Evolutionary conservation across 1,140 invertebrate genomes (phyloP).

Genomic region (Drosophila ficusphila): DNA sequence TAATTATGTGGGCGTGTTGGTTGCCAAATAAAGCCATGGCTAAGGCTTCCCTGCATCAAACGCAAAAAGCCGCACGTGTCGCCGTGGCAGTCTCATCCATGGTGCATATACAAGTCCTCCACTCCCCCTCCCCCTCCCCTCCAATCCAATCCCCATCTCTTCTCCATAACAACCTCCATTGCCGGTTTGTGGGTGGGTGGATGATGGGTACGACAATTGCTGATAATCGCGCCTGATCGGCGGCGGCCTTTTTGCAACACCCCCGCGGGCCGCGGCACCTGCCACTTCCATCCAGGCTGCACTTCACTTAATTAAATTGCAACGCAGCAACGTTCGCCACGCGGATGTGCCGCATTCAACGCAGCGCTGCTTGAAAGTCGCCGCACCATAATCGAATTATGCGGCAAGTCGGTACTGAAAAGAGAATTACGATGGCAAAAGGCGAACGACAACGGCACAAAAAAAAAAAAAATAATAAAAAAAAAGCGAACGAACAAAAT

Average conservation of each 20-base stretch:
- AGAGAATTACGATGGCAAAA: constrained; percentile 76
- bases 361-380: constrained; percentile 64
- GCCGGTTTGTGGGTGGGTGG: constrained; percentile 36
- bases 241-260: constrained; percentile 62
- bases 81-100: constrained; percentile 8
- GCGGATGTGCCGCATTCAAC: constrained; percentile 61
- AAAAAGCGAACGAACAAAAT: too few species aligned
- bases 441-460: constrained; percentile 34
- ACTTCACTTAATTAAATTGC: constrained; percentile 81
- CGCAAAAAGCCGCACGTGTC: constrained; percentile 71
- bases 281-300: constrained; percentile 50
- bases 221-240: constrained; percentile 76
- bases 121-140: not conserved
- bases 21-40: constrained; percentile 34
- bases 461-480: constrained; percentile 5
- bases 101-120: constrained; percentile 6
- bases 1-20: constrained; percentile 75
- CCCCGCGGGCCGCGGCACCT: constrained; percentile 20
- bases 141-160: constrained; percentile 8
- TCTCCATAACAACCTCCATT: constrained; percentile 14
- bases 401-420: constrained; percentile 61
- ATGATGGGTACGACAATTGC: constrained; percentile 58
- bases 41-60: constrained; percentile 52
- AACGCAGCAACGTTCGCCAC: constrained; percentile 64
- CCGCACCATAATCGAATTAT: constrained; percentile 78